Conservation (phyloP, 2,888 invertebrate species). For the Drosophila vallismaia region DNA sequence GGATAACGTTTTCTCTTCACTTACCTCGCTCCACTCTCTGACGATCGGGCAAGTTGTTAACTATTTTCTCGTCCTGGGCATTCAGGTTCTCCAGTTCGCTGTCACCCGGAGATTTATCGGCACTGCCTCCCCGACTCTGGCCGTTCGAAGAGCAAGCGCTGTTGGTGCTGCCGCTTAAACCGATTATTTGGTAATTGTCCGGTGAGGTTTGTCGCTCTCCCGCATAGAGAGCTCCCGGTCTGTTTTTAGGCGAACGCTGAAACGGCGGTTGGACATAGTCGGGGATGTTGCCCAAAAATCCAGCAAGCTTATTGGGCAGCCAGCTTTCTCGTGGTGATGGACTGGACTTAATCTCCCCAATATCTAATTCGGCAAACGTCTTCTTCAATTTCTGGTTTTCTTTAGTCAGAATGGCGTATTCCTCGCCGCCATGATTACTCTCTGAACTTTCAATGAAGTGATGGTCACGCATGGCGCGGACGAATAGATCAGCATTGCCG, state of each 20-base stretch:
- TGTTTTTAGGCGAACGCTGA: conserved; percentile 69
- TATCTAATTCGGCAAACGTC: conserved; percentile 94
- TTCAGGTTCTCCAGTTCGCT: conserved; percentile 85
- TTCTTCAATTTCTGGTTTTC: conserved; percentile 90
- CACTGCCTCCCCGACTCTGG: conserved; percentile 73
- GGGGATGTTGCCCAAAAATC: conserved; percentile 81
- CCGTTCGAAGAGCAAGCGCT: conserved; percentile 68
- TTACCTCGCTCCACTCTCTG: conserved; percentile 74
- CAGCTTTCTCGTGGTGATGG: conserved; percentile 79
- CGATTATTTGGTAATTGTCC: conserved; percentile 81
- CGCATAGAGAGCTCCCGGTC: conserved; percentile 55
- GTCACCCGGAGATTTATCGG: conserved; percentile 87
- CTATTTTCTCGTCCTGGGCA: conserved; percentile 76
- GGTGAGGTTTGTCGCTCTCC: conserved; percentile 66
- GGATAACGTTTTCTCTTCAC: conserved; percentile 8
- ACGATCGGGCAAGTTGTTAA: conserved; percentile 79
- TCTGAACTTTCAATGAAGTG: conserved; percentile 83
- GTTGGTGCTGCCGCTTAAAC: conserved; percentile 68
- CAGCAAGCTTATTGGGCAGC: conserved; percentile 81
- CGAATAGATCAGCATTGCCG: conserved; percentile 90
- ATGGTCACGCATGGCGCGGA: conserved; percentile 79
- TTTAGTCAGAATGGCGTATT: conserved; percentile 89
- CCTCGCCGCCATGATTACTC: conserved; percentile 86
- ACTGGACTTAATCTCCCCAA: conserved; percentile 85
- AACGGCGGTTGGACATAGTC: conserved; percentile 81